A percentile compares a stretch with the other conserved stretches of the same genome.
phyloP scores from a whole-genome alignment of 2,113 vertebrate genomes.

The Morone saxatilis region DNA sequence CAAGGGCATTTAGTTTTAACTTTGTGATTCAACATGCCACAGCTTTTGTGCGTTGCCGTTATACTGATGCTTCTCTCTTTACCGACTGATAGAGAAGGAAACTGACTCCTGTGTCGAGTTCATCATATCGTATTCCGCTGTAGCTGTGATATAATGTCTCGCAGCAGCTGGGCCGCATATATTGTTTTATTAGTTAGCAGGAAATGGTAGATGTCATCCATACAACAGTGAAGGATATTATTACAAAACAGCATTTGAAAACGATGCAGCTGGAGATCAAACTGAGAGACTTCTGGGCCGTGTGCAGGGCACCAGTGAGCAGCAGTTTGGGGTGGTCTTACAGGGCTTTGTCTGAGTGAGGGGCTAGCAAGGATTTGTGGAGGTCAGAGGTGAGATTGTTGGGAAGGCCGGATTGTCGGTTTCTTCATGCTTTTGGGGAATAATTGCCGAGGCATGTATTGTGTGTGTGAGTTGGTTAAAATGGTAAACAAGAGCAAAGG shows the following conservation, averaged over 20 bases:
- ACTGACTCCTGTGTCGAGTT: background rate
- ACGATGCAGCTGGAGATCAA: conserved; percentile 6
- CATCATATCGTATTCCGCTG: background rate
- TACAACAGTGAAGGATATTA: background rate
- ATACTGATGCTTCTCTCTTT: background rate
- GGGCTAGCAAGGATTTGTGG: conserved; percentile 77
- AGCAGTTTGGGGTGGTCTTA: conserved; percentile 52
- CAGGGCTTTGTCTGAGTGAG: conserved; percentile 61
- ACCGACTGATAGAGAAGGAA: background rate
- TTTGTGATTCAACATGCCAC: background rate
- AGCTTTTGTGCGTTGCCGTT: too few relatives aligned
- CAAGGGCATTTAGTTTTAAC: background rate
- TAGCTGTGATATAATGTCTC: background rate
- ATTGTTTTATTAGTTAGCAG: conserved; percentile 13
- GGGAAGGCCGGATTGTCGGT: conserved; percentile 83
- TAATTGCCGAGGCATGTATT: conserved; percentile 52
- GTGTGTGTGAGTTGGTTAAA: conserved; percentile 35
- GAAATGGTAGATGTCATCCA: conserved; percentile 8
- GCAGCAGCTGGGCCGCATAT: conserved; percentile 3
- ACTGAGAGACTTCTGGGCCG: conserved; percentile 33
- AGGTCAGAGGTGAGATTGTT: conserved; percentile 81
- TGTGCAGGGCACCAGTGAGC: conserved; percentile 37
- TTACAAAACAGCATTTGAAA: conserved; percentile 36
- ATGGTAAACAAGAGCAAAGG: conserved; percentile 3
- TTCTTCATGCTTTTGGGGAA: conserved; percentile 68